Percentiles rank a stretch among this genome's conserved stretches.
Conservation (phyloP, 2,888 invertebrate genomes). For the Spicauda simplicius region DNA sequence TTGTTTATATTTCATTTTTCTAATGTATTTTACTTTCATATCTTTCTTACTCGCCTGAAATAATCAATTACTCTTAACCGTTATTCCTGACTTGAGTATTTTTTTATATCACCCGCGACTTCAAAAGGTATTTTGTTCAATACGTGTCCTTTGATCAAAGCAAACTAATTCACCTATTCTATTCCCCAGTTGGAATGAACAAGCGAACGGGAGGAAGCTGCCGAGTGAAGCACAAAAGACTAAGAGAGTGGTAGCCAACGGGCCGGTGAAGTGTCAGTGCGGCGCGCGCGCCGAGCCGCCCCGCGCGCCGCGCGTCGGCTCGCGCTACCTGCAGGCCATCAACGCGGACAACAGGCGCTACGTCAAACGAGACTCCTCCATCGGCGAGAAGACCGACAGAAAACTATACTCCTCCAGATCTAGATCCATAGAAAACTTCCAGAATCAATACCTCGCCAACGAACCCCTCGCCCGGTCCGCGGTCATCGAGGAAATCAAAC, state of each 20-base stretch:
- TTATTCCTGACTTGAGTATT: too few species aligned
- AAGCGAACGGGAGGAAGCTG: conserved; percentile 80
- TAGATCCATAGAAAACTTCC: conserved; percentile 81
- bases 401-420: conserved; percentile 71
- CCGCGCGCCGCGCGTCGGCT: conserved; percentile 62
- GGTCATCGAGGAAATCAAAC: conserved; percentile 71
- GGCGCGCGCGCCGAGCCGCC: conserved; percentile 55
- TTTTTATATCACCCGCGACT: neutral
- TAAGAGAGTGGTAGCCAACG: conserved; percentile 76
- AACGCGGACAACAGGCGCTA: conserved; percentile 64
- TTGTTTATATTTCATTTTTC: too few species aligned
- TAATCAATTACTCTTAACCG: too few species aligned
- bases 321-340: conserved; percentile 78
- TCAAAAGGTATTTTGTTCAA: neutral
- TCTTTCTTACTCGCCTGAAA: too few species aligned
- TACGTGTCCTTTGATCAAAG: neutral
- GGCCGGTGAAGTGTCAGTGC: conserved; percentile 77
- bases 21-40: too few species aligned
- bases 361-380: conserved; percentile 71
- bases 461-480: conserved; percentile 62
- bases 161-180: neutral
- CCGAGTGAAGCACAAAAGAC: conserved; percentile 84
- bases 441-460: conserved; percentile 60
- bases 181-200: conserved; percentile 81
- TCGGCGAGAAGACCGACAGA: conserved; percentile 67